phyloP scores from a whole-genome alignment of 92 coral and sea anemone species.

The Desmophyllum pertusum region DNA sequence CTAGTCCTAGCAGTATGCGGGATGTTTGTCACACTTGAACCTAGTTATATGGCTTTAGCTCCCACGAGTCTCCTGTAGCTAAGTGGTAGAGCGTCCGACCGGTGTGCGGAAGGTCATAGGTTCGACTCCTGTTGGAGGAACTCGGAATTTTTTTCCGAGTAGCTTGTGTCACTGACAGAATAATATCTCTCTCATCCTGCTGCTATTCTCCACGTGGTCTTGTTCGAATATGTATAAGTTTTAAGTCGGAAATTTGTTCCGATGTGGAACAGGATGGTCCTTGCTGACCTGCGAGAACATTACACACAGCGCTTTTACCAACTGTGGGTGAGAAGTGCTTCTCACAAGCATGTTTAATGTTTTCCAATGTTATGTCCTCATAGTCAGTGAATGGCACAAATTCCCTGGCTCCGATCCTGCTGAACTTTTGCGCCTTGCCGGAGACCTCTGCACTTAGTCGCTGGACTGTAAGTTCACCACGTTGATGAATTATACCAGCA shows the following conservation, averaged over 20 bases:
- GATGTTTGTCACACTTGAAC: too few species aligned
- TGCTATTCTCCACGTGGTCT: constrained; percentile 19
- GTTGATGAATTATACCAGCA: constrained; percentile 30
- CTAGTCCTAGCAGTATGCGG: too few species aligned
- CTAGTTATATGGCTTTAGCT: too few species aligned
- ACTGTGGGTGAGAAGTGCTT: constrained; percentile 45
- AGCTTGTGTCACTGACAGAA: too few species aligned
- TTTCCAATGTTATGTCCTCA: constrained; percentile 21
- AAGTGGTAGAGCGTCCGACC: too few species aligned
- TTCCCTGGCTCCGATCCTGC: constrained; percentile 37
- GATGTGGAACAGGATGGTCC: constrained; percentile 44
- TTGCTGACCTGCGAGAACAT: constrained; percentile 40
- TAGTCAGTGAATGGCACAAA: constrained; percentile 44
- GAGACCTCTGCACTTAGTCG: constrained; percentile 36
- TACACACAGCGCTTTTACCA: constrained; percentile 30
- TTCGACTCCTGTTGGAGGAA: too few species aligned
- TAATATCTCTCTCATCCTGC: too few species aligned
- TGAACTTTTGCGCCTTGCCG: constrained; percentile 46
- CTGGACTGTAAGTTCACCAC: constrained; percentile 37
- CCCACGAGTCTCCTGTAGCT: too few species aligned
- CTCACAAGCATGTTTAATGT: constrained; percentile 41
- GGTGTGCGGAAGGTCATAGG: too few species aligned
- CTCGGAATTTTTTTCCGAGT: too few species aligned
- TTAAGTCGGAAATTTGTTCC: constrained; percentile 38
- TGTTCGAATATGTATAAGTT: constrained; percentile 19